Evolutionary conservation across 2,113 vertebrate genomes (phyloP).

Genomic region (Danionella cerebrum): DNA sequence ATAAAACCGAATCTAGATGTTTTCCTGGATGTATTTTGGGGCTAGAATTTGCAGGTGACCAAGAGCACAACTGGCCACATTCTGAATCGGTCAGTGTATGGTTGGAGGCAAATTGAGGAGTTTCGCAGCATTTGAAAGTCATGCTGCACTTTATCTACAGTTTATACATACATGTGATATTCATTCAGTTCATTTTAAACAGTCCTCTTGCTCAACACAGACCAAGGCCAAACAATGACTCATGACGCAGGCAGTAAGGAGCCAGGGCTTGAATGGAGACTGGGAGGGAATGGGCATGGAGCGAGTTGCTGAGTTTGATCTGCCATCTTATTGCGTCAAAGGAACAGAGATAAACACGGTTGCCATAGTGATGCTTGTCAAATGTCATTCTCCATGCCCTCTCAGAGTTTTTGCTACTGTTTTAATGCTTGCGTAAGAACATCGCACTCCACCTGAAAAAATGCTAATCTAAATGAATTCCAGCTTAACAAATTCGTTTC

Average conservation of each 20-base stretch:
- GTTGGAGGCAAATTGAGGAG: too few relatives aligned
- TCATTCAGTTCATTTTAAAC: conserved; percentile 3
- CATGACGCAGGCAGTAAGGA: neutral
- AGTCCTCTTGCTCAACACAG: neutral
- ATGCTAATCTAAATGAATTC: too few relatives aligned
- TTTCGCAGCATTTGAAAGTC: neutral
- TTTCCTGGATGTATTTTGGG: too few relatives aligned
- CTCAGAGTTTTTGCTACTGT: neutral
- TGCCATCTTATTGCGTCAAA: conserved; percentile 23
- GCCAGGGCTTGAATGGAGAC: conserved; percentile 3
- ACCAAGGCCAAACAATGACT: conserved; percentile 5
- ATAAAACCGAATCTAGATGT: too few relatives aligned
- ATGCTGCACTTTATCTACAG: neutral
- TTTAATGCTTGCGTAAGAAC: neutral
- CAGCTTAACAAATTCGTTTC: too few relatives aligned
- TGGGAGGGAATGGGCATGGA: neutral
- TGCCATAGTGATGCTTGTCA: conserved; percentile 37
- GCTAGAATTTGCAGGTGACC: too few relatives aligned
- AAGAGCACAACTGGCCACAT: too few relatives aligned
- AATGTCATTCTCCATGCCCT: conserved; percentile 7
- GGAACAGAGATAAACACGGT: conserved; percentile 30
- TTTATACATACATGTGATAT: neutral
- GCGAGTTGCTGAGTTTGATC: conserved; percentile 33
- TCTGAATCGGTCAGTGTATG: too few relatives aligned
- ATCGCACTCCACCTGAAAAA: too few relatives aligned